Percentiles rank a stretch among this genome's conserved stretches.
Evolutionary conservation across 35 echinoderm and acorn worm species (phyloP).

Genomic region (Lytechinus pictus): DNA sequence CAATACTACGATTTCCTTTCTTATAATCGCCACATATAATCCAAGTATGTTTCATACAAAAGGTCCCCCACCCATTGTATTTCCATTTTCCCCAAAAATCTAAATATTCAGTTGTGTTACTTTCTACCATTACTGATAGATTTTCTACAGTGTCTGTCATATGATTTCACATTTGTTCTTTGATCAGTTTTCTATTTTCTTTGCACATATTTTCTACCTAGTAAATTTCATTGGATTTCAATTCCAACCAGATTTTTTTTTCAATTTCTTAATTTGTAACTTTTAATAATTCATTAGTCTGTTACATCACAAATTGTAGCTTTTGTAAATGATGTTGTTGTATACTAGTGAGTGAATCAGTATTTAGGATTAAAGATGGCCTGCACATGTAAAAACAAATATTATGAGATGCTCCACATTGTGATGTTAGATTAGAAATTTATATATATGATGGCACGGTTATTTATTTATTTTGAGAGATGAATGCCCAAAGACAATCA

Average conservation of each 20-base stretch:
- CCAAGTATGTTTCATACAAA: too few relatives aligned
- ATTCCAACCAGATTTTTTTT: neutral
- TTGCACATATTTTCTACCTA: neutral
- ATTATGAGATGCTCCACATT: neutral
- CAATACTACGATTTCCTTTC: neutral
- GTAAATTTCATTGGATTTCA: neutral
- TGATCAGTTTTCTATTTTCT: neutral
- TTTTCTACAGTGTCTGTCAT: neutral
- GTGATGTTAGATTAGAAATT: neutral
- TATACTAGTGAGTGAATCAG: neutral
- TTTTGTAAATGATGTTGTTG: neutral
- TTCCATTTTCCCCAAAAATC: too few relatives aligned
- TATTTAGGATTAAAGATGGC: neutral
- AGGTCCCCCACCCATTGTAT: too few relatives aligned
- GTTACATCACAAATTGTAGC: neutral
- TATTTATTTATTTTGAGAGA: neutral
- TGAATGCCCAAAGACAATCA: neutral
- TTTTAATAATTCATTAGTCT: neutral
- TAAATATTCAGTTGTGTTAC: neutral
- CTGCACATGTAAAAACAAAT: neutral
- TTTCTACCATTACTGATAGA: neutral
- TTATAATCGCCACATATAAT: neutral
- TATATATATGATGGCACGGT: neutral
- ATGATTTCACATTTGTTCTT: neutral
- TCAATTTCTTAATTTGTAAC: neutral